phyloP scores from a whole-genome alignment of 35 echinoderm and acorn worm species.

The Apostichopus parvimensis region DNA sequence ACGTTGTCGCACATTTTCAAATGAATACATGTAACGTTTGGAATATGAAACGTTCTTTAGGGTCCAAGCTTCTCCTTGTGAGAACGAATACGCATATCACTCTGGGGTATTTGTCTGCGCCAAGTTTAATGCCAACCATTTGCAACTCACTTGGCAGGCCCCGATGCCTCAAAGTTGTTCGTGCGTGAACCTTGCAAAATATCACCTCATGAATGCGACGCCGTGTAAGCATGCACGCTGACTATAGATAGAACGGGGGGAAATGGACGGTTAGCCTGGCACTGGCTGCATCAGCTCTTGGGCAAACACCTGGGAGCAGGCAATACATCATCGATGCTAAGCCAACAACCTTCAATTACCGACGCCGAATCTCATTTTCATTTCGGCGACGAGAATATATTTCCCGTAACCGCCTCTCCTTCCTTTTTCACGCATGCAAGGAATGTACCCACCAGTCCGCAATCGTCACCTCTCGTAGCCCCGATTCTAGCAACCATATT shows the following conservation, averaged over 20 bases:
- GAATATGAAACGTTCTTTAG: neutral
- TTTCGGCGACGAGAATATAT: conserved; percentile 16
- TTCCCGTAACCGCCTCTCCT: conserved; percentile 1
- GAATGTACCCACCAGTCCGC: conserved; percentile 40
- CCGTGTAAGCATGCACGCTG: neutral
- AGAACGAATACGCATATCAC: neutral
- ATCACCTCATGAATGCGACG: neutral
- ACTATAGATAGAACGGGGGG: neutral
- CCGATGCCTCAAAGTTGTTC: neutral
- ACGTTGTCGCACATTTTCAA: neutral
- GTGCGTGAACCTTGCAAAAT: neutral
- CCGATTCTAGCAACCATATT: conserved; percentile 41
- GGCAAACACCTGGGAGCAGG: conserved; percentile 33
- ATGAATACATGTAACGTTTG: neutral
- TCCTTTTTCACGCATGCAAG: conserved; percentile 14
- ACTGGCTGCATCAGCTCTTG: neutral
- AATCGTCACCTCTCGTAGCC: conserved; percentile 36
- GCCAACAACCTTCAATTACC: conserved; percentile 10
- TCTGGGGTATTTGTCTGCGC: neutral
- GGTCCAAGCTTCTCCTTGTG: neutral
- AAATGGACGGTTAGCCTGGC: neutral
- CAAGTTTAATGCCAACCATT: neutral
- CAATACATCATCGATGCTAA: conserved; percentile 22
- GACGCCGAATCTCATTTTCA: conserved; percentile 21
- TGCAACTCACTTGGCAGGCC: neutral